These are phyloP conservation scores for Drosophila anomelani DNA, from an alignment of 2,888 invertebrate species.

Conservation along the genomic window DNA sequence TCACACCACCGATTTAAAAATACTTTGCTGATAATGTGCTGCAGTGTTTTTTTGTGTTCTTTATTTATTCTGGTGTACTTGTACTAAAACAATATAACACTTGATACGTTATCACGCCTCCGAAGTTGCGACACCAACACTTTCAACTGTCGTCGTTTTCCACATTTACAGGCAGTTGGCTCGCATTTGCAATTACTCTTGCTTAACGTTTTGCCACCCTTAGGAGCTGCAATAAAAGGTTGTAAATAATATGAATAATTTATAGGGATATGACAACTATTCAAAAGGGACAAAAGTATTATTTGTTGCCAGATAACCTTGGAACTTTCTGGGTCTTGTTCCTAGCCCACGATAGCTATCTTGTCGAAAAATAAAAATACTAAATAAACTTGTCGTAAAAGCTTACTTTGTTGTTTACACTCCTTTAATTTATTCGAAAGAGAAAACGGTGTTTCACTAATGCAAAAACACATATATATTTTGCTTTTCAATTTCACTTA, in stretches of 20 bases:
- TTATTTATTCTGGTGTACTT: constrained; percentile 45
- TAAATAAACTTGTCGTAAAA: neutral
- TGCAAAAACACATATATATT: neutral
- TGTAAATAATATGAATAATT: constrained; percentile 14
- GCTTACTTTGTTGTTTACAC: neutral
- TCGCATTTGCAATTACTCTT: constrained; percentile 75
- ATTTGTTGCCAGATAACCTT: neutral
- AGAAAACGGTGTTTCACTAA: neutral
- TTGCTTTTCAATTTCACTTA: neutral
- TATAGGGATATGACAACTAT: neutral
- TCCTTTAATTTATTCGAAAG: neutral
- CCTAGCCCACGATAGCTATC: neutral
- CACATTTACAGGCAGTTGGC: constrained; percentile 76
- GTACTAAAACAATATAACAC: constrained; percentile 70
- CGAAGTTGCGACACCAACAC: constrained; percentile 63
- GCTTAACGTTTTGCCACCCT: constrained; percentile 55
- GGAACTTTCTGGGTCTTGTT: neutral
- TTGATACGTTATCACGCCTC: constrained; percentile 73
- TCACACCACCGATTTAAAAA: constrained; percentile 24
- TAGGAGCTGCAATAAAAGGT: constrained; percentile 51
- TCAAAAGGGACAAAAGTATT: neutral
- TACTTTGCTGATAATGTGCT: constrained; percentile 28
- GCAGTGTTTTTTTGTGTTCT: constrained; percentile 13
- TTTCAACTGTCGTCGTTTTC: constrained; percentile 43
- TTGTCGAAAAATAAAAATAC: neutral